phyloP scores from a whole-genome alignment of 2,888 invertebrate species.

The Lomographa bimaculata region DNA sequence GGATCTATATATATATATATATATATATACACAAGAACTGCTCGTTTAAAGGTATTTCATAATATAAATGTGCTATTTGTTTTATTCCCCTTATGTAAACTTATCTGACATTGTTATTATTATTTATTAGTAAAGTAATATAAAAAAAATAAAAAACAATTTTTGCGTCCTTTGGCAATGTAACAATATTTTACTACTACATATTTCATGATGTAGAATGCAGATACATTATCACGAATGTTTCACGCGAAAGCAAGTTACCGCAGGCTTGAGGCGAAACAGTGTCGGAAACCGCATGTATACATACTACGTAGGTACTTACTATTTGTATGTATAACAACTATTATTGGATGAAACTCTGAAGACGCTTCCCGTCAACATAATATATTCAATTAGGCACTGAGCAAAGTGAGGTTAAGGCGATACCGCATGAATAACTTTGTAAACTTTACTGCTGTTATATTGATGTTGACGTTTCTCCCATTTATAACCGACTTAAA shows the following conservation, averaged over 20 bases:
- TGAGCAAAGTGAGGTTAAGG: slow-evolving; percentile 22
- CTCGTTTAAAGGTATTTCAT: too few relatives aligned
- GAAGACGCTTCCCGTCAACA: slow-evolving; percentile 27
- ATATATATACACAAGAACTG: too few relatives aligned
- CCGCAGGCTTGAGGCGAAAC: slow-evolving; percentile 50
- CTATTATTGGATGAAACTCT: slow-evolving; percentile 44
- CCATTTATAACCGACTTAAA: too few relatives aligned
- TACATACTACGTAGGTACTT: slow-evolving; percentile 40
- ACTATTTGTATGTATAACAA: slow-evolving; percentile 38
- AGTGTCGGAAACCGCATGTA: slow-evolving; percentile 49
- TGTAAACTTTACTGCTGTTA: slow-evolving; percentile 1
- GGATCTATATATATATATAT: too few relatives aligned
- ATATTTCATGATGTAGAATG: slow-evolving; percentile 29
- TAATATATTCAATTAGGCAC: slow-evolving; percentile 27
- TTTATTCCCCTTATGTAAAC: too few relatives aligned
- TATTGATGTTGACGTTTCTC: slow-evolving; percentile 10
- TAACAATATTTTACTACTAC: too few relatives aligned
- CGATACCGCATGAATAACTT: slow-evolving; percentile 14
- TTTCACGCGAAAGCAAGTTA: slow-evolving; percentile 46
- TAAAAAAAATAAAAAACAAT: too few relatives aligned
- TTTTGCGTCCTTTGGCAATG: too few relatives aligned
- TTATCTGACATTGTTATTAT: too few relatives aligned
- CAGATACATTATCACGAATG: slow-evolving; percentile 32
- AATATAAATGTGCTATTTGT: too few relatives aligned
- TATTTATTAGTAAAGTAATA: too few relatives aligned